Percentiles rank a stretch among this genome's conserved stretches.
Evolutionary conservation across 2,113 vertebrate genomes (phyloP).

Genomic region (Rutilus rutilus): DNA sequence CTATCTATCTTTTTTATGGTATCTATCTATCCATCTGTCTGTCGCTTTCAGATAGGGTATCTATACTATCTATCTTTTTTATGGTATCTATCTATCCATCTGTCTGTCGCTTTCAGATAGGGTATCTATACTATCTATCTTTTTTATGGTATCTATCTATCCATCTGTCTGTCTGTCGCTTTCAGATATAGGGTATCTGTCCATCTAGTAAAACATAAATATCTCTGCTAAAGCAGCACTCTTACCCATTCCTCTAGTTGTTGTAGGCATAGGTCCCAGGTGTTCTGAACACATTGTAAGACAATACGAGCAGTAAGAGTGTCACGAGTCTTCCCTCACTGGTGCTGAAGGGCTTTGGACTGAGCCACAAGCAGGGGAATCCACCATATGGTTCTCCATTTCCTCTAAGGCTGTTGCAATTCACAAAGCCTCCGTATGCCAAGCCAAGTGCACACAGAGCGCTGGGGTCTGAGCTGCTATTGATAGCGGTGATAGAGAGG

Average conservation of each 20-base stretch:
- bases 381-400: slow-evolving; percentile 52
- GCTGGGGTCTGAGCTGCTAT: background rate
- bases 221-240: background rate
- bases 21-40: background rate
- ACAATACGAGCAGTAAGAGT: background rate
- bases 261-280: background rate
- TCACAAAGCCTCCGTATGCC: background rate
- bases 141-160: too few relatives aligned
- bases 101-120: background rate
- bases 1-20: too few relatives aligned
- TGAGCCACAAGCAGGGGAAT: slow-evolving; percentile 17
- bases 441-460: slow-evolving; percentile 9
- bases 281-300: slow-evolving; percentile 4
- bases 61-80: too few relatives aligned
- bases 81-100: background rate
- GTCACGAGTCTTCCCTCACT: background rate
- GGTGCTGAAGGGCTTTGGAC: slow-evolving; percentile 12
- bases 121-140: background rate
- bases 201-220: background rate
- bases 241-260: background rate
- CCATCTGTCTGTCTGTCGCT: too few relatives aligned
- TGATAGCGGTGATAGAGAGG: slow-evolving; percentile 42
- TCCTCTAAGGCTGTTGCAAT: slow-evolving; percentile 8
- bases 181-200: too few relatives aligned
- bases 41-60: too few relatives aligned